Evolutionary conservation across 92 coral and sea anemone genomes (phyloP), one percentile per base, ranked within the genome.

Genomic region (Micromussa lordhowensis): DNA sequence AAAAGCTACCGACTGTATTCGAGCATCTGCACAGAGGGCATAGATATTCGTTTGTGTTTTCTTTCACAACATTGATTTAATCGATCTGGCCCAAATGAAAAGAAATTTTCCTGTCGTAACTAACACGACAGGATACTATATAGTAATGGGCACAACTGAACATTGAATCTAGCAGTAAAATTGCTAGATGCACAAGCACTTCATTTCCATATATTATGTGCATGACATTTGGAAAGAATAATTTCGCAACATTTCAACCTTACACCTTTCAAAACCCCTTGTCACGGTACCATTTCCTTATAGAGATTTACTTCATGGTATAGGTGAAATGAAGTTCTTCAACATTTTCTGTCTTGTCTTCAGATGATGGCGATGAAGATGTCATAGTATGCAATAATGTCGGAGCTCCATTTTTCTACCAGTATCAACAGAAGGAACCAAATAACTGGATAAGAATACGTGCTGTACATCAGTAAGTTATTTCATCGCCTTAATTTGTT

Each of bases 301-400:
- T 63, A 24, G n/a, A 24, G 21, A 16, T 15, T 15, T 55, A 55
- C 7, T 6, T 22, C 68, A 61, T 28, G n/a, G 22, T 2, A 21
- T 17, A 19, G 69, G n/a, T 7, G 69, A 22, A n/a, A 24, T 66
- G 13, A 61, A 14, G 18, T 61, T 61, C 29, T 66, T 66, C 13
- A 11, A 12, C 17, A 2, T 26, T 28, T 76, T 44, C 51, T 79
- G 32, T 55, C 44, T 70, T 22, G 30, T 48, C 10, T 87, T 17
- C 59, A 96, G 99, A 94, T 68, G 99, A 96, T 69, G 99, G 99
- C 5, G 98, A 96, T 70, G 98, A 93, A 68, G 99, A 96, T 75
- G 88, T 96, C 16, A 93, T 96, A 5, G 94, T 96, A 12, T 96
- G 98, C 57, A 96, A 96, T 84, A 96, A 96, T 61, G 90, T 96